phyloP scores from a whole-genome alignment of 2,797 vertebrate species.

The Intellagama lesueurii region DNA sequence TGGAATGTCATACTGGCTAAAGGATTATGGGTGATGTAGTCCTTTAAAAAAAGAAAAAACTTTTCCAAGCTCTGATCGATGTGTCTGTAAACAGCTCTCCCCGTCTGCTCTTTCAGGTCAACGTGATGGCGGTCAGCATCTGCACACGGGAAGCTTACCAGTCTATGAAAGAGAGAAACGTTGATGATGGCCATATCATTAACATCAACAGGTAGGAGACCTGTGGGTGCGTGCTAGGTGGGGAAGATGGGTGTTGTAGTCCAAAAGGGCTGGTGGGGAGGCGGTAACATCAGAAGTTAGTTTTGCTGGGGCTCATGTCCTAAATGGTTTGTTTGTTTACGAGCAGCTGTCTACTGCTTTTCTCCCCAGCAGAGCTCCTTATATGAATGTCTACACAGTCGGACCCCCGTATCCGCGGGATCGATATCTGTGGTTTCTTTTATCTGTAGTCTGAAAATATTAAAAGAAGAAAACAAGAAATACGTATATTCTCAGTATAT shows the following conservation, averaged over 20 bases:
- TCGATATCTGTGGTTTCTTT: no score
- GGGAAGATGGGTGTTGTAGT: not conserved
- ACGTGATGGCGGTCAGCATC: conserved; percentile 93
- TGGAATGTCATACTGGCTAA: no score
- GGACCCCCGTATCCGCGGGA: no score
- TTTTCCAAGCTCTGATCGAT: not conserved
- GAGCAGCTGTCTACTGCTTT: no score
- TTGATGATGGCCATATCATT: conserved; percentile 96
- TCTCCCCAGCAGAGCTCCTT: no score
- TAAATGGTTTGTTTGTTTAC: not conserved
- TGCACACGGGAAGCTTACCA: conserved; percentile 94
- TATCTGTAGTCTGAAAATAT: no score
- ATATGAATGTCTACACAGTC: no score
- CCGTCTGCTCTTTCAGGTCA: conserved; percentile 82
- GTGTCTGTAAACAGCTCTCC: not conserved
- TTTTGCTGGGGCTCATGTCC: not conserved
- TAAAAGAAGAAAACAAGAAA: no score
- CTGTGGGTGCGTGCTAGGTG: not conserved
- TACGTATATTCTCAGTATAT: no score
- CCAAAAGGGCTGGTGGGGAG: not conserved
- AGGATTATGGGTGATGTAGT: no score
- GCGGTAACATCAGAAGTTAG: not conserved
- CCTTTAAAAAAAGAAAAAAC: no score
- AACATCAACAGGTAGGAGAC: conserved; percentile 93
- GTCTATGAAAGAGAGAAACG: conserved; percentile 94